Evolutionary conservation across 2,888 invertebrate genomes (phyloP).

Genomic region (Ennomos quercinarius): DNA sequence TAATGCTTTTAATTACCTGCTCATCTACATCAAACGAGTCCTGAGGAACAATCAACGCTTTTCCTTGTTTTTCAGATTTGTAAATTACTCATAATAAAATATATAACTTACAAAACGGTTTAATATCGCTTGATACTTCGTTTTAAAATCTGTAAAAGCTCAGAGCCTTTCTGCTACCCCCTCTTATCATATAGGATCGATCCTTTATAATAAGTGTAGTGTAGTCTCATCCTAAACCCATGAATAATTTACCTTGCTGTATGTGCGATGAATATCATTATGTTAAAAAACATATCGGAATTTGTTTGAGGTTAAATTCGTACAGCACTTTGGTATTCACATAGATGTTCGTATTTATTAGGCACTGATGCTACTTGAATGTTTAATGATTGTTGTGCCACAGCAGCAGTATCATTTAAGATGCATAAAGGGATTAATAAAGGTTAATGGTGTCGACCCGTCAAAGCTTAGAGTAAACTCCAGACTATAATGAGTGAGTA

Average conservation of each 20-base stretch:
- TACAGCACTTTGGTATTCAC: conserved; percentile 52
- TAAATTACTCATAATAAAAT: no score
- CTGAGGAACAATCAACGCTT: no score
- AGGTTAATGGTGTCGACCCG: not conserved
- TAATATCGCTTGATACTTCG: no score
- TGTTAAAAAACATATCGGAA: conserved; percentile 30
- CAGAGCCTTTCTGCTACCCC: not conserved
- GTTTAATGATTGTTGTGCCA: conserved; percentile 30
- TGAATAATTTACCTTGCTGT: conserved; percentile 34
- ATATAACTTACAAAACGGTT: no score
- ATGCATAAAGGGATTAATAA: conserved; percentile 9
- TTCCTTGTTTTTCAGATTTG: no score
- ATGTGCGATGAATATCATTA: conserved; percentile 36
- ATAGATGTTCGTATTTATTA: conserved; percentile 51
- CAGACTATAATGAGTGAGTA: no score
- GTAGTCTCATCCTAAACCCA: conserved; percentile 27
- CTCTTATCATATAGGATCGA: conserved; percentile 18
- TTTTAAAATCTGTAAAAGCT: conserved; percentile 2
- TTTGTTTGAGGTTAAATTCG: conserved; percentile 41
- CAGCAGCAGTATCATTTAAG: conserved; percentile 2
- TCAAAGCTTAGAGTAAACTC: not conserved
- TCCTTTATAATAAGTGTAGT: conserved; percentile 23
- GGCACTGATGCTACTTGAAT: conserved; percentile 49
- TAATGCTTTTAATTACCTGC: no score
- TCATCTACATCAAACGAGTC: no score